These are phyloP conservation scores for Agrilus mali DNA, from an alignment of 2,888 invertebrate genomes.

Conservation along the genomic window DNA sequence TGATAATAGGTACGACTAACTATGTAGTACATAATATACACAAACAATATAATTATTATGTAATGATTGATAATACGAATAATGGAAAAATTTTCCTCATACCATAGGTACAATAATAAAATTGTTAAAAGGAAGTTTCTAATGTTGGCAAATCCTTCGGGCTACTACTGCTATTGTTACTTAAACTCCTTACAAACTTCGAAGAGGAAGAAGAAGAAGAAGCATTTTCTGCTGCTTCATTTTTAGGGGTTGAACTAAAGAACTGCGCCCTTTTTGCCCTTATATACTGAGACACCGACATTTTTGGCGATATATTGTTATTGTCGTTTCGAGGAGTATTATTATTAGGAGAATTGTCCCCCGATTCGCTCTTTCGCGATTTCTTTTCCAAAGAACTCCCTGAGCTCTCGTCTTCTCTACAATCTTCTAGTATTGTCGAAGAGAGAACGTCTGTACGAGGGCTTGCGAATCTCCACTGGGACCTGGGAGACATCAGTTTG, in stretches of 20 bases:
- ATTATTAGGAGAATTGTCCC: no score
- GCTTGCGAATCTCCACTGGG: slow-evolving; percentile 60
- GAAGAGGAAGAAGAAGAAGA: no score
- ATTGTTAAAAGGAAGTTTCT: slow-evolving; percentile 45
- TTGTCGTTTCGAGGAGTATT: background rate
- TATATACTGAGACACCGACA: slow-evolving; percentile 3
- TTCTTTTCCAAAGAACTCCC: slow-evolving; percentile 46
- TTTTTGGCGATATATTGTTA: background rate
- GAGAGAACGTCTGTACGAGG: slow-evolving; percentile 74
- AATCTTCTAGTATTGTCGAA: slow-evolving; percentile 75
- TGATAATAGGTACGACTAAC: no score
- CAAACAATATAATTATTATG: no score
- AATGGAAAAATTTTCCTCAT: no score
- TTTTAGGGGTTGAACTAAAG: slow-evolving; percentile 27
- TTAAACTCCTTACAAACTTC: slow-evolving; percentile 6
- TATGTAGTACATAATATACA: no score
- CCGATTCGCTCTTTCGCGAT: slow-evolving; percentile 15
- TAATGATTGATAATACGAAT: no score
- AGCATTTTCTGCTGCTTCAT: slow-evolving; percentile 7
- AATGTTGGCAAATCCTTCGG: slow-evolving; percentile 37
- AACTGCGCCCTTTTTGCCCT: slow-evolving; percentile 50
- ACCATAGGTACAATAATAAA: background rate
- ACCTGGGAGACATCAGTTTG: slow-evolving; percentile 56
- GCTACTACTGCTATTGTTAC: slow-evolving; percentile 3
- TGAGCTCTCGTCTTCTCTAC: slow-evolving; percentile 64